phyloP scores from a whole-genome alignment of 2,888 invertebrate species.

The Aquatica leii region DNA sequence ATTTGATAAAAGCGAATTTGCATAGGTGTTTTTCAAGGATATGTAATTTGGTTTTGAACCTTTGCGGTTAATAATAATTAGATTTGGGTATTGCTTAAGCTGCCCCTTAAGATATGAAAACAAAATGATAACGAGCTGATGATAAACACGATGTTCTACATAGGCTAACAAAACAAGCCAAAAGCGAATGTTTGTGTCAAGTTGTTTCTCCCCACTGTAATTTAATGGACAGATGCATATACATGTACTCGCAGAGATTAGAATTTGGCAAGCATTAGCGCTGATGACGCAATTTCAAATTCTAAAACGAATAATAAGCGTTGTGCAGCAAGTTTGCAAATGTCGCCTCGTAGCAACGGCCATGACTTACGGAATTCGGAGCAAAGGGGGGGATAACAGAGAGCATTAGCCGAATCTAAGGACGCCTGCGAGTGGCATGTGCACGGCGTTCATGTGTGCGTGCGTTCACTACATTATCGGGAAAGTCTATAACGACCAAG shows the following conservation, averaged over 20 bases:
- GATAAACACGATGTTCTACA: not conserved
- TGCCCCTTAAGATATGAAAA: not conserved
- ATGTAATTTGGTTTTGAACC: too few relatives aligned
- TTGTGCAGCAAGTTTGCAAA: slow-evolving; percentile 53
- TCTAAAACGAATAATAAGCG: slow-evolving; percentile 43
- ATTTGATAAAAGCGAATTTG: too few relatives aligned
- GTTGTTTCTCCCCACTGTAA: not conserved
- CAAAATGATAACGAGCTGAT: slow-evolving; percentile 5
- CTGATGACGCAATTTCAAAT: slow-evolving; percentile 43
- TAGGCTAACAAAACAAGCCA: slow-evolving; percentile 1
- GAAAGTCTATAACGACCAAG: slow-evolving; percentile 42
- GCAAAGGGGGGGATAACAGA: slow-evolving; percentile 67
- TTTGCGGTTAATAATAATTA: too few relatives aligned
- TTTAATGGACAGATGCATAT: not conserved
- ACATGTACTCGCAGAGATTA: slow-evolving; percentile 23
- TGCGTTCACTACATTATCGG: slow-evolving; percentile 42
- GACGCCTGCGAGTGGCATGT: slow-evolving; percentile 64
- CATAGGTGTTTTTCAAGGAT: too few relatives aligned
- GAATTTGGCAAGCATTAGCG: slow-evolving; percentile 31
- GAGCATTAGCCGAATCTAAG: slow-evolving; percentile 72
- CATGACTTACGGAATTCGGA: slow-evolving; percentile 40
- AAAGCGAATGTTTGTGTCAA: slow-evolving; percentile 5
- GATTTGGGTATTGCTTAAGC: not conserved
- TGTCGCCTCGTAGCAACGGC: slow-evolving; percentile 44
- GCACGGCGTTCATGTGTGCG: slow-evolving; percentile 63